phyloP scores from a whole-genome alignment of 2,888 invertebrate genomes.

The Xestobium rufovillosum region DNA sequence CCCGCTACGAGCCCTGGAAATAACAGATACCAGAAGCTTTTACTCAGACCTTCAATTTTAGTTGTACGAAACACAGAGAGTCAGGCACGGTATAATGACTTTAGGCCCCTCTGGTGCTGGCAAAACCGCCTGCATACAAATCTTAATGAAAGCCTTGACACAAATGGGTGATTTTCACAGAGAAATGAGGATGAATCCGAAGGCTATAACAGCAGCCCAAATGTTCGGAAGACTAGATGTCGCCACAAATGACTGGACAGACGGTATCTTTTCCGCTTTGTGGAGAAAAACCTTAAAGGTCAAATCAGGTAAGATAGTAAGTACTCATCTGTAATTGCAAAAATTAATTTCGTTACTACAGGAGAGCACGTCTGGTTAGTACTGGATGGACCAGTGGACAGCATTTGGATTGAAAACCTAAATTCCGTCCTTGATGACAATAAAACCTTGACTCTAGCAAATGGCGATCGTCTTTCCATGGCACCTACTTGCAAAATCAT shows the following conservation, averaged over 20 bases:
- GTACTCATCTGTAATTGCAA: slow-evolving; percentile 4
- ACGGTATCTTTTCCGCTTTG: slow-evolving; percentile 93
- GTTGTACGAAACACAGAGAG: slow-evolving; percentile 91
- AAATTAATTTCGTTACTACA: slow-evolving; percentile 24
- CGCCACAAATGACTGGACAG: slow-evolving; percentile 98
- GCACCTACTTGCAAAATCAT: slow-evolving; percentile 90
- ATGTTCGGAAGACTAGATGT: slow-evolving; percentile 97
- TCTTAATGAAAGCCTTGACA: slow-evolving; percentile 83
- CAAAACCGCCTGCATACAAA: slow-evolving; percentile 86
- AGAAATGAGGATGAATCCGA: slow-evolving; percentile 98
- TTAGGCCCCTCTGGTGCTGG: slow-evolving; percentile 93
- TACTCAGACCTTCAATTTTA: slow-evolving; percentile 39
- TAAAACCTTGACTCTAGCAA: slow-evolving; percentile 88
- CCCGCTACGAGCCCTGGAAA: no score
- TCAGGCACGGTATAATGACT: slow-evolving; percentile 94
- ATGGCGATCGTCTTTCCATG: slow-evolving; percentile 93
- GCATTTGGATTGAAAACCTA: slow-evolving; percentile 97
- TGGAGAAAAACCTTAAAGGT: slow-evolving; percentile 91
- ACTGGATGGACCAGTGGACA: slow-evolving; percentile 92
- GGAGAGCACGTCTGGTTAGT: slow-evolving; percentile 90
- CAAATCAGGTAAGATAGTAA: slow-evolving; percentile 54
- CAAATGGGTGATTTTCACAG: slow-evolving; percentile 78
- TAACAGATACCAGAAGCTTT: slow-evolving; percentile 3
- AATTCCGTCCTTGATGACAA: slow-evolving; percentile 97
- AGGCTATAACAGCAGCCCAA: slow-evolving; percentile 93